A percentile compares a stretch with the other conserved stretches of the same genome.
phyloP scores from a whole-genome alignment of 1,140 invertebrate species.

The Bombus pascuorum region DNA sequence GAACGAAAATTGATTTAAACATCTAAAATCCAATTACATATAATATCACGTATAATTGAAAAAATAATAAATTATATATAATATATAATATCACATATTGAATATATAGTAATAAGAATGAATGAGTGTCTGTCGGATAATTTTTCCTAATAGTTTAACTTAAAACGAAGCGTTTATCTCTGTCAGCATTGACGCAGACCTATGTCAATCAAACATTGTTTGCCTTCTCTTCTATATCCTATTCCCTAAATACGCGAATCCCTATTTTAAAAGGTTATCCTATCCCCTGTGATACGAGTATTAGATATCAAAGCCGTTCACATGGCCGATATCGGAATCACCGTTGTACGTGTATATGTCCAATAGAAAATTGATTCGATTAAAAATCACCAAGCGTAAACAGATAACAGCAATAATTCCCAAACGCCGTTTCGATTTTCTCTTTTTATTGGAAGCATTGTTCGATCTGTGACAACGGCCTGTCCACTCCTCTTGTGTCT shows the following conservation, averaged over 20 bases:
- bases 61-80: too few species aligned
- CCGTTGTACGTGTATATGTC: background rate
- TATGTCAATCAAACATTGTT: constrained; percentile 18
- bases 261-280: background rate
- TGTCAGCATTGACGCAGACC: constrained; percentile 2
- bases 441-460: constrained; percentile 29
- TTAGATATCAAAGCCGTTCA: background rate
- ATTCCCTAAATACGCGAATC: background rate
- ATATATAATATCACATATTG: background rate
- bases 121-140: too few species aligned
- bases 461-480: constrained; percentile 1
- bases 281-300: too few species aligned
- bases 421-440: constrained; percentile 41
- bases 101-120: too few species aligned
- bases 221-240: background rate
- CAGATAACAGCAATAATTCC: constrained; percentile 56
- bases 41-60: background rate
- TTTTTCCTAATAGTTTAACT: too few species aligned
- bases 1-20: background rate
- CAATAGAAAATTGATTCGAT: constrained; percentile 47
- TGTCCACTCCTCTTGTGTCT: background rate
- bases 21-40: background rate
- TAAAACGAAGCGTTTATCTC: background rate
- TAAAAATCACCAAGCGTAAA: constrained; percentile 63
- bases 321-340: constrained; percentile 9